phyloP scores from a whole-genome alignment of 2,797 vertebrate species.

The Pseudochirops cupreus region DNA sequence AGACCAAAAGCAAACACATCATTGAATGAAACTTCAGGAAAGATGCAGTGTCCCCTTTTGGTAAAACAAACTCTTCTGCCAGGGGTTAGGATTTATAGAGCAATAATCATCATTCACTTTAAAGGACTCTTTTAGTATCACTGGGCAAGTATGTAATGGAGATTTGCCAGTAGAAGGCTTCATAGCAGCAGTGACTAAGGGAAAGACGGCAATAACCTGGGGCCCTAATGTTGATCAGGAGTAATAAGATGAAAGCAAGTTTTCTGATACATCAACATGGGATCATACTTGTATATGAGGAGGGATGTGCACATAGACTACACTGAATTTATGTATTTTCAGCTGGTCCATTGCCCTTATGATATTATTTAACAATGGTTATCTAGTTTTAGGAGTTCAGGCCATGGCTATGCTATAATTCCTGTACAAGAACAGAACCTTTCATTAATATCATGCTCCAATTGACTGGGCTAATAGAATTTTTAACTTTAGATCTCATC shows the following conservation, averaged over 20 bases:
- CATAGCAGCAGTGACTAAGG: conserved; percentile 19
- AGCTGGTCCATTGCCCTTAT: background rate
- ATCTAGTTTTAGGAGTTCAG: conserved; percentile 10
- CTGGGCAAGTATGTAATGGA: conserved; percentile 19
- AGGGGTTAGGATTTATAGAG: conserved; percentile 46
- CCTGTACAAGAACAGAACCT: background rate
- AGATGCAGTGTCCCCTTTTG: conserved; percentile 33
- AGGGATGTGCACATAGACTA: background rate
- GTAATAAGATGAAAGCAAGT: background rate
- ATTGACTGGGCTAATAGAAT: background rate
- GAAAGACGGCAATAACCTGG: background rate
- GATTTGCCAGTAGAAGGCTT: conserved; percentile 11
- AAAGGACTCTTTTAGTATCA: conserved; percentile 25
- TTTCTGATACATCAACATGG: background rate
- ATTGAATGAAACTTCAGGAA: conserved; percentile 33
- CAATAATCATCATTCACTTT: conserved; percentile 35
- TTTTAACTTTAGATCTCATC: background rate
- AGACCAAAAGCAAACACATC: conserved; percentile 19
- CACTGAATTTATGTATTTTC: background rate
- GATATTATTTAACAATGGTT: conserved; percentile 1
- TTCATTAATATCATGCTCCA: conserved; percentile 1
- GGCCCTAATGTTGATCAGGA: background rate
- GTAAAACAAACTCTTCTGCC: conserved; percentile 52
- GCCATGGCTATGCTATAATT: background rate
- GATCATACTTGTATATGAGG: background rate